Percentiles rank a stretch among this genome's conserved stretches.
Conservation (phyloP, 1,140 invertebrate genomes). For the Plodia interpunctella region DNA sequence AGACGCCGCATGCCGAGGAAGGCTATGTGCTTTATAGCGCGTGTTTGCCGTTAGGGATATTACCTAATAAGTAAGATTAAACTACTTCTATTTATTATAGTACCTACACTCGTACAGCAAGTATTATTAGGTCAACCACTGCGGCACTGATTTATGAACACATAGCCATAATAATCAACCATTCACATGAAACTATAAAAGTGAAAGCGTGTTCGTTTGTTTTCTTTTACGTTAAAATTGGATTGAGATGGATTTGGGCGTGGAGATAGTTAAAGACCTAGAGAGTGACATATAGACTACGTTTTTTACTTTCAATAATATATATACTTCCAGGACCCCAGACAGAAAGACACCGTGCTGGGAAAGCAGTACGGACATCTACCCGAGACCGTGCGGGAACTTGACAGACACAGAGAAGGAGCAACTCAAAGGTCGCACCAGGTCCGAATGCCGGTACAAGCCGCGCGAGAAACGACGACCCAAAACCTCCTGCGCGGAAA, state of each 20-base stretch:
- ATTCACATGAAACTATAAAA: no score
- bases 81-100: no score
- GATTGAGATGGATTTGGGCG: no score
- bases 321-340: slow-evolving; percentile 4
- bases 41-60: slow-evolving; percentile 85
- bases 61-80: slow-evolving; percentile 70
- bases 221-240: no score
- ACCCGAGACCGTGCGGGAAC: slow-evolving; percentile 84
- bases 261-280: no score
- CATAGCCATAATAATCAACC: no score
- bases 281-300: no score
- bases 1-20: slow-evolving; percentile 87
- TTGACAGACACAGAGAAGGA: slow-evolving; percentile 86
- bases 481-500: slow-evolving; percentile 78
- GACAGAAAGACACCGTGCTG: slow-evolving; percentile 81
- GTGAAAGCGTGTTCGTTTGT: no score
- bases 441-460: slow-evolving; percentile 76
- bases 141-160: no score
- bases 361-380: slow-evolving; percentile 88
- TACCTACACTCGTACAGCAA: no score
- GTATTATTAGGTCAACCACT: no score
- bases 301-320: no score
- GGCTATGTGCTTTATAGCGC: slow-evolving; percentile 86
- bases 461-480: slow-evolving; percentile 61
- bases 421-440: slow-evolving; percentile 74